Conservation (phyloP, 2,113 vertebrate genomes). For the Syngnathus scovelli region DNA sequence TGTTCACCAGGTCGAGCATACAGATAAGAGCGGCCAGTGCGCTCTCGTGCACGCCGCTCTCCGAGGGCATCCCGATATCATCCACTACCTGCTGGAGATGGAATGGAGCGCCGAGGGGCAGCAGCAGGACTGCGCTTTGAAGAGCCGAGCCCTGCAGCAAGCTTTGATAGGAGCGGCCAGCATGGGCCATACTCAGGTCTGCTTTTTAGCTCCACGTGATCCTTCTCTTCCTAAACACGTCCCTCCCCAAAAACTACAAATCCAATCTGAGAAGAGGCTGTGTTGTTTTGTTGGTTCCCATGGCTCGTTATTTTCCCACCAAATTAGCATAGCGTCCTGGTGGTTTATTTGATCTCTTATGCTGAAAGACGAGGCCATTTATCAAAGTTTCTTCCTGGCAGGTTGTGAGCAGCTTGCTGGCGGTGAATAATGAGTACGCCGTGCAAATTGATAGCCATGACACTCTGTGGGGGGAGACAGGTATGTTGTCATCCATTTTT, state of each 20-base stretch:
- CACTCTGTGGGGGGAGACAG: constrained; percentile 97
- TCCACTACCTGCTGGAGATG: constrained; percentile 79
- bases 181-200: constrained; percentile 92
- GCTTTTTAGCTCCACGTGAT: constrained; percentile 9
- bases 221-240: not conserved
- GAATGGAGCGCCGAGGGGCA: constrained; percentile 72
- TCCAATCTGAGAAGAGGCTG: constrained; percentile 9
- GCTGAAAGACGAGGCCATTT: constrained; percentile 43
- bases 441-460: constrained; percentile 88
- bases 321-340: constrained; percentile 28
- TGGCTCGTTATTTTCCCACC: constrained; percentile 8
- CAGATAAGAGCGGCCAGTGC: constrained; percentile 95
- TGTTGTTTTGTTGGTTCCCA: constrained; percentile 1
- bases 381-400: constrained; percentile 68
- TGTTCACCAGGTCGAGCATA: constrained; percentile 76
- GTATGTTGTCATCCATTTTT: constrained; percentile 72
- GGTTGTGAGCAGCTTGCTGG: constrained; percentile 85
- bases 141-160: constrained; percentile 85
- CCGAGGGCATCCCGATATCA: constrained; percentile 82
- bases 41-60: constrained; percentile 88
- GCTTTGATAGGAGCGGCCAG: constrained; percentile 88
- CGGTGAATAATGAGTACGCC: constrained; percentile 74
- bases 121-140: constrained; percentile 72
- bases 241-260: not conserved
- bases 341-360: constrained; percentile 42